These are phyloP conservation scores for Callimorpha dominula DNA, from an alignment of 2,888 invertebrate species.

Conservation along the genomic window DNA sequence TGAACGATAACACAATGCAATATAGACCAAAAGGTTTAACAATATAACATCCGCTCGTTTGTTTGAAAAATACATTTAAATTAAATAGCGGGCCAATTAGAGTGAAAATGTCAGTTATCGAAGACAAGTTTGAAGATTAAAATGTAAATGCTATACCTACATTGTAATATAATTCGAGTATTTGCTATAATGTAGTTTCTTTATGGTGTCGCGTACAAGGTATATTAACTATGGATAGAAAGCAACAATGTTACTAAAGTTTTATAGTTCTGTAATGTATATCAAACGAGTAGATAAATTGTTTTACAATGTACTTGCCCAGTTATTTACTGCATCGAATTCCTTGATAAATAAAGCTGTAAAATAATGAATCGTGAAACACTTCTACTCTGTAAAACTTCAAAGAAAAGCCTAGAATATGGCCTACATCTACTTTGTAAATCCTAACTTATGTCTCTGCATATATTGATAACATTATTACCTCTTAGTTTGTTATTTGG, in stretches of 20 bases:
- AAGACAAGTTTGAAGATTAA: slow-evolving; percentile 25
- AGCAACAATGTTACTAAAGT: slow-evolving; percentile 43
- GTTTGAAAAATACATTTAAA: slow-evolving; percentile 22
- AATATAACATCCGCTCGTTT: slow-evolving; percentile 31
- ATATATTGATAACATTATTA: neutral
- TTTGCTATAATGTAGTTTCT: slow-evolving; percentile 23
- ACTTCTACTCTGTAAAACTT: neutral
- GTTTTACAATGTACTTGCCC: slow-evolving; percentile 25
- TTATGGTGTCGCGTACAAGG: slow-evolving; percentile 30
- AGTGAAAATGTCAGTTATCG: slow-evolving; percentile 9
- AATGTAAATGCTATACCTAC: slow-evolving; percentile 29
- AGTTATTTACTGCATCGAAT: slow-evolving; percentile 13
- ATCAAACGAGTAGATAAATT: slow-evolving; percentile 33
- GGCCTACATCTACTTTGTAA: neutral
- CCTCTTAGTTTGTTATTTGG: neutral
- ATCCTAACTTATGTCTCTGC: too few relatives aligned
- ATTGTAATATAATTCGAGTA: slow-evolving; percentile 40
- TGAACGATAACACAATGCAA: slow-evolving; percentile 4
- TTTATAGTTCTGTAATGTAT: slow-evolving; percentile 37
- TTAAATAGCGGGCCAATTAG: slow-evolving; percentile 24
- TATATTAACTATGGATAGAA: slow-evolving; percentile 30
- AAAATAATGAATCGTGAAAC: neutral
- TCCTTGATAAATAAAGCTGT: neutral
- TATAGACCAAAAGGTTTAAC: slow-evolving; percentile 19
- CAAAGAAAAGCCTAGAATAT: neutral